Conservation (phyloP, 1,140 invertebrate species). For the Ruditapes philippinarum region DNA sequence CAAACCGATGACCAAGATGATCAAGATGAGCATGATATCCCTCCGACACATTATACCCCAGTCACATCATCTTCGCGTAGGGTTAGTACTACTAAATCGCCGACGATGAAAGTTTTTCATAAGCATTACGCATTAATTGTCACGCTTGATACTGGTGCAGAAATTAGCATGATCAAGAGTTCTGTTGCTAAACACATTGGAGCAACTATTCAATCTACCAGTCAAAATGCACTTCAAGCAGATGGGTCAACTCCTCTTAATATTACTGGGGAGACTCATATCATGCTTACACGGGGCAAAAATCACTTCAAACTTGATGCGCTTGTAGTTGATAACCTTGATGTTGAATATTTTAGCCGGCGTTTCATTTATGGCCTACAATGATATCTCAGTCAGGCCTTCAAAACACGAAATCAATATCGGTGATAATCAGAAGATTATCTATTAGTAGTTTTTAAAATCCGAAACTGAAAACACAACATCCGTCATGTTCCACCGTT, state of each 20-base stretch:
- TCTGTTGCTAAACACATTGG: neutral
- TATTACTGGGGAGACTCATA: constrained; percentile 52
- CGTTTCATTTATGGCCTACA: constrained; percentile 55
- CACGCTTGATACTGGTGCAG: constrained; percentile 43
- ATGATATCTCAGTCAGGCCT: constrained; percentile 64
- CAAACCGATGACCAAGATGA: neutral
- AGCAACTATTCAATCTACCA: neutral
- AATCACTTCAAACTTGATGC: constrained; percentile 17
- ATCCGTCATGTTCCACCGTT: neutral
- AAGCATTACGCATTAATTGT: constrained; percentile 23
- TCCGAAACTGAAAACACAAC: neutral
- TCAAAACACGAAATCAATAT: constrained; percentile 47
- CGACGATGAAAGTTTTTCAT: constrained; percentile 42
- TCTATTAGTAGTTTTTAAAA: neutral
- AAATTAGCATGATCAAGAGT: constrained; percentile 40
- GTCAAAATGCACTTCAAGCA: constrained; percentile 62
- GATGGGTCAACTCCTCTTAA: constrained; percentile 59
- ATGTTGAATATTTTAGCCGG: constrained; percentile 59
- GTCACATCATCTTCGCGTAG: neutral
- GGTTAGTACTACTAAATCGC: constrained; percentile 46
- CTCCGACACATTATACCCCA: neutral
- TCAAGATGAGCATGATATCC: neutral
- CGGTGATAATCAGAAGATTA: neutral
- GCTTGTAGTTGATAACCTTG: constrained; percentile 58
- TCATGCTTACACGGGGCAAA: constrained; percentile 56